Base-by-base conservation (phyloP, 2,888 invertebrate species). In the Craniophora ligustri region DNA sequence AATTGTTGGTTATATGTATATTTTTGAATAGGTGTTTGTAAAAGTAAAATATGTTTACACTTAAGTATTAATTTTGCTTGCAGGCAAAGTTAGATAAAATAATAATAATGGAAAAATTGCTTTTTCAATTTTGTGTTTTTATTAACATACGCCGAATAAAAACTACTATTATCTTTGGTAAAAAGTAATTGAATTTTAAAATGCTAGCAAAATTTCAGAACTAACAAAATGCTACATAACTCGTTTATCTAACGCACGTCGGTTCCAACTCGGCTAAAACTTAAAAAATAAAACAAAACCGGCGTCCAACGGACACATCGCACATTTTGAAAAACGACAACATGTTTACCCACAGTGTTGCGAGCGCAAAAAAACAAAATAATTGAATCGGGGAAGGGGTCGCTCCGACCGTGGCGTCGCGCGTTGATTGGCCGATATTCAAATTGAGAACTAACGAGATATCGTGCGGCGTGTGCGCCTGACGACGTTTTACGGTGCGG, bases 381-480 rank as follows among this genome's bases (percentile, higher is more conserved):
- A 89, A 91, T 88, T 82, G 78, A 85, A 89, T 91, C 75, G 66
- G 74, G n/a, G 71, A 74, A 72, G 79, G 89, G 91, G 86, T 85
- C 84, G 80, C 76, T 75, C 85, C 79, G 73, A 72, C 78, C 77
- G 72, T 64, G 50, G 78, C 77, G 87, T 79, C 84, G 85, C 74
- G 62, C 88, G 88, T 87, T 91, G 91, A 92, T 92, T 92, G 92
- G 92, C 92, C 85, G 90, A 90, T 91, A 92, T 92, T 91, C 91
- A 92, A 91, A 92, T 91, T 91, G 85, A 78, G 72, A 78, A 76
- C 81, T 89, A 91, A 91, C 87, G 62, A 86, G 85, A 86, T 91
- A 77, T 78, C 72, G 72, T 75, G 81, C 82, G 87, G 85, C 83
- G 86, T 87, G 75, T 82, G 84, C 79, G 80, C 81, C 78, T 85